Base-by-base conservation (phyloP, 2,888 invertebrate species). In the Ormia ochracea region DNA sequence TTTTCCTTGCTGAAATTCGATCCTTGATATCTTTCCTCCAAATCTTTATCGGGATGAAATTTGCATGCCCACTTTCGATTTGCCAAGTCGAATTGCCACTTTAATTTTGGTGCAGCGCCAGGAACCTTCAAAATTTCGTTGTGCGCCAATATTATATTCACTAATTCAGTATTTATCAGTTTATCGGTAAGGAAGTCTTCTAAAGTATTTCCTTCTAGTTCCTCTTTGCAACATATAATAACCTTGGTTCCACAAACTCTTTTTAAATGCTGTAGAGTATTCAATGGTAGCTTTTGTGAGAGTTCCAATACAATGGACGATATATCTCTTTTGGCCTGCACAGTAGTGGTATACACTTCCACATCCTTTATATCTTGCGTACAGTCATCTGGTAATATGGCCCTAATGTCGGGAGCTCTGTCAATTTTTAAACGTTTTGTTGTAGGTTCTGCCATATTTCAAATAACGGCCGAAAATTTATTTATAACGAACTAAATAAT, bases 21-120 rank as follows among this genome's bases (percentile, higher is more conserved):
- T 14, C 93, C 93, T 10, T 91, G 91, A 2, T 93, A 88, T 10
- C 96, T 85, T 54, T 91, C 92, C 86, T 96, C 96, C n/a, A 94
- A 85, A 79, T 93, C 92, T 78, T 92, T 92, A 85, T 96, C 93
- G 0, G 94, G 94, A 89, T 96, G 96, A 86, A 96, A 97, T 86
- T 95, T 96, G 66, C 94, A 93, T 0, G 96, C 94, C 97, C 97
- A 97, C 48, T 92, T 87, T 65, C 90, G 90, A 12, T 91, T 91
- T 4, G 92, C 92, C 82, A 90, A 89, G 0, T 91, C 90, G 84
- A 93, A 94, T 85, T 97, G 96, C 48, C 89, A 90, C 63, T 92
- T 92, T 0, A 95, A 91, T 85, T 91, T 92, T 0, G 96, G 94
- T 6, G 92, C 88, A n/a, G 85, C 84, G 21, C 90, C 87, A 0